Conservation (phyloP, 30 jellyfish, hydroid and myxozoan species). For the Hydractinia symbiolongicarpus region DNA sequence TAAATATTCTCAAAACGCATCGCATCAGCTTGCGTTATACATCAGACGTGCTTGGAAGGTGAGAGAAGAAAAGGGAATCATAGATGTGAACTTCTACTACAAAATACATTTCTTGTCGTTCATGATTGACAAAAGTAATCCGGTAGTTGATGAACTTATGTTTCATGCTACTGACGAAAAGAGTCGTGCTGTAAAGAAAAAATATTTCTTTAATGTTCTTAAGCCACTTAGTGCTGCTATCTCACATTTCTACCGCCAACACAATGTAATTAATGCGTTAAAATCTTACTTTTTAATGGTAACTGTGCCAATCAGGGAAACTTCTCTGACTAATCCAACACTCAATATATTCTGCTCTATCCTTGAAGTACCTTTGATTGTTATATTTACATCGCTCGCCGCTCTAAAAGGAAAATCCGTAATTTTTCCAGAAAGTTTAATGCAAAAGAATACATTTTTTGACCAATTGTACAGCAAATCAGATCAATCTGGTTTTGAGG, state of each 20-base stretch:
- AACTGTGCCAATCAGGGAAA: neutral
- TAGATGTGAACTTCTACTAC: neutral
- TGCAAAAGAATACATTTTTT: neutral
- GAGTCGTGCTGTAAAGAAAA: neutral
- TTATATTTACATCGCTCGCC: constrained; percentile 1
- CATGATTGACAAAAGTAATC: neutral
- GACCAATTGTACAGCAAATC: neutral
- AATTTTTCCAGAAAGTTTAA: constrained; percentile 5
- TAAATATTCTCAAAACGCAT: neutral
- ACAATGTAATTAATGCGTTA: neutral
- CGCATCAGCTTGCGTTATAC: neutral
- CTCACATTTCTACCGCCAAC: neutral
- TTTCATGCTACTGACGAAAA: neutral
- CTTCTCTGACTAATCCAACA: neutral
- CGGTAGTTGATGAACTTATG: neutral
- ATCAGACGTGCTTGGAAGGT: neutral
- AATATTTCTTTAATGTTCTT: neutral
- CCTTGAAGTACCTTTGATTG: constrained; percentile 1
- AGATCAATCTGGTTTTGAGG: constrained; percentile 3
- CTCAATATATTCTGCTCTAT: neutral
- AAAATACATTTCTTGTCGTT: neutral
- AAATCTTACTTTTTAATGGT: neutral
- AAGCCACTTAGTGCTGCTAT: neutral
- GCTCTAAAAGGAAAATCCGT: neutral
- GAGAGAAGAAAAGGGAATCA: neutral